Evolutionary conservation across 2,797 vertebrate species (phyloP), one percentile per base, ranked within the genome.

Genomic region (Coranthus polyacanthus): DNA sequence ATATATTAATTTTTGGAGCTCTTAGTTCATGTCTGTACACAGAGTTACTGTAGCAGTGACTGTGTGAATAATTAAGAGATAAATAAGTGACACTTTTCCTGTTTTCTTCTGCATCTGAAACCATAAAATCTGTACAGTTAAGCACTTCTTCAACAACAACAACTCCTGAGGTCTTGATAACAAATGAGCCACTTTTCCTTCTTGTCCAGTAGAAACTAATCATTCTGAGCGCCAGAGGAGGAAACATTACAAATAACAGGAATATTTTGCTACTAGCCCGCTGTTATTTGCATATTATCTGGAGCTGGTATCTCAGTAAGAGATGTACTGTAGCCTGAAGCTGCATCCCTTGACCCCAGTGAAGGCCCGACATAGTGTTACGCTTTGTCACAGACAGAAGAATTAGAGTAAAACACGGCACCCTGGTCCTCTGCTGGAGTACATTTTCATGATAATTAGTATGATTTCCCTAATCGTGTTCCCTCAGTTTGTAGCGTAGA

Each of bases 311-410:
- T 80, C 71, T 69, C 34, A 21, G 29, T 16, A 6, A 26, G 57
- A 36, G 21, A 37, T 18, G 65, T 20, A 6, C 18, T 0, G 47
- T 7, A 54, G 73, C 76, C 72, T n/a, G 2, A 0, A 26, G 78
- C 73, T 32, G 29, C 29, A 1, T 34, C 59, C 20, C 21, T 12
- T 64, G 81, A 80, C 62, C 67, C 45, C 63, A 12, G n/a, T 2
- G n/a, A 17, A 26, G 62, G 49, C 75, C 80, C 21, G 15, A 43
- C 57, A 58, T 12, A 2, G 54, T 57, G 68, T 58, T 21, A 4
- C 24, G 18, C 51, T 69, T 66, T 44, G 62, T 74, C 68, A 67
- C 68, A 51, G 73, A 61, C 66, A 72, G 65, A 41, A 43, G 46
- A 69, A 66, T 75, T 42, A 57, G 60, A 72, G 60, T 75, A 29